Evolutionary conservation across 2,797 vertebrate genomes (phyloP).

Genomic region (Schizopygopsis pylzovi): DNA sequence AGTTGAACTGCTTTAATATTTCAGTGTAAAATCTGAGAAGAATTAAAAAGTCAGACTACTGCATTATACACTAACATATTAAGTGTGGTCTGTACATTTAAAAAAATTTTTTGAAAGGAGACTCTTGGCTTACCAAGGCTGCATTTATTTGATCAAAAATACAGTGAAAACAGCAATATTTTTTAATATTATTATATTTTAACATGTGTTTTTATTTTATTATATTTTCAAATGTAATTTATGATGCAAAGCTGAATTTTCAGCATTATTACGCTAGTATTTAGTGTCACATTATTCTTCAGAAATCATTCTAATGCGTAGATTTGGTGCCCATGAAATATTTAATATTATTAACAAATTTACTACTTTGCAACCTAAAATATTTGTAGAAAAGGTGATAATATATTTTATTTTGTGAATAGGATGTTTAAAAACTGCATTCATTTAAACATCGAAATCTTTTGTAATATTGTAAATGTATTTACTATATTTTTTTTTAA

Average conservation of each 20-base stretch:
- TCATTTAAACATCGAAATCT: not conserved
- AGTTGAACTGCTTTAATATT: conserved; percentile 19
- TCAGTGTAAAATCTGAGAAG: not conserved
- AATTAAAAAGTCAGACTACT: not conserved
- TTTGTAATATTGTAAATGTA: not conserved
- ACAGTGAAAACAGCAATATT: not conserved
- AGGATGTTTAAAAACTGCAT: not conserved
- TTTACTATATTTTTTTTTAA: not conserved
- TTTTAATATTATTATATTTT: too few species aligned
- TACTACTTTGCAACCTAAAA: not conserved
- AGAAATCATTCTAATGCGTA: not conserved
- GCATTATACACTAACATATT: not conserved
- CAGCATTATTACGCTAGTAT: not conserved
- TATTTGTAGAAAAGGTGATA: not conserved
- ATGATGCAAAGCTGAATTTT: not conserved
- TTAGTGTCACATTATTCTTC: not conserved
- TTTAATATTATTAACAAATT: not conserved
- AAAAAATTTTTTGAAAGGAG: not conserved
- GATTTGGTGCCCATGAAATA: not conserved
- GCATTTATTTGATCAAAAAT: not conserved
- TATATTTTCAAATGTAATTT: not conserved
- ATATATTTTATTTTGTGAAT: not conserved
- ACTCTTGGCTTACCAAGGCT: not conserved
- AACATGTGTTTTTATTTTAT: not conserved
- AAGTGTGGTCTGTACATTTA: not conserved